Percentiles rank a stretch among this genome's conserved stretches.
Conservation (phyloP, 64 coral and sea anemone species). For the Stylophora pistillata region DNA sequence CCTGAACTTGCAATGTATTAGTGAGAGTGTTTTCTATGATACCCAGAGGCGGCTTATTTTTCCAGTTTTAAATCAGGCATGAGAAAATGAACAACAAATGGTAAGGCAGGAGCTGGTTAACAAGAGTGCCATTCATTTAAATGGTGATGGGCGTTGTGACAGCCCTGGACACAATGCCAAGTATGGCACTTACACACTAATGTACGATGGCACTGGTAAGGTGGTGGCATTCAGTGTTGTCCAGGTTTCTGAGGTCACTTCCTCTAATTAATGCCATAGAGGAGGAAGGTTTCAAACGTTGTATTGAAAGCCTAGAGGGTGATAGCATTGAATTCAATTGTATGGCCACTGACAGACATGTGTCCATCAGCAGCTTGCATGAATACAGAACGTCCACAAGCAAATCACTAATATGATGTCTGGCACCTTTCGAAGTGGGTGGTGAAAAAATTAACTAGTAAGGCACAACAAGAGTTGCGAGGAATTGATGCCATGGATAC, state of each 20-base stretch:
- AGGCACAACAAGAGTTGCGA: neutral
- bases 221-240: slow-evolving; percentile 18
- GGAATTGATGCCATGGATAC: neutral
- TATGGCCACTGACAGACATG: slow-evolving; percentile 49
- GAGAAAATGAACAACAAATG: no score
- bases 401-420: slow-evolving; percentile 37
- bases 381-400: slow-evolving; percentile 20
- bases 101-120: no score
- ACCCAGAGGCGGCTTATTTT: neutral
- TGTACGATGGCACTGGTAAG: slow-evolving; percentile 23
- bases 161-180: slow-evolving; percentile 40
- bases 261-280: slow-evolving; percentile 45
- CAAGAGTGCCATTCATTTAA: no score
- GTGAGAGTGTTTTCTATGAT: slow-evolving; percentile 4
- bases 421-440: slow-evolving; percentile 20
- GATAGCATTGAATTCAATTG: neutral
- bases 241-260: neutral
- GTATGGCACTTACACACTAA: slow-evolving; percentile 46
- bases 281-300: slow-evolving; percentile 7
- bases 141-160: slow-evolving; percentile 25
- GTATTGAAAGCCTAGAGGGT: neutral
- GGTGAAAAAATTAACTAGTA: neutral
- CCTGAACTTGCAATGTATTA: slow-evolving; percentile 11
- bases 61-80: no score
- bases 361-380: slow-evolving; percentile 34